Conservation (phyloP, 2,888 invertebrate species). For the Prenolepis imparis region DNA sequence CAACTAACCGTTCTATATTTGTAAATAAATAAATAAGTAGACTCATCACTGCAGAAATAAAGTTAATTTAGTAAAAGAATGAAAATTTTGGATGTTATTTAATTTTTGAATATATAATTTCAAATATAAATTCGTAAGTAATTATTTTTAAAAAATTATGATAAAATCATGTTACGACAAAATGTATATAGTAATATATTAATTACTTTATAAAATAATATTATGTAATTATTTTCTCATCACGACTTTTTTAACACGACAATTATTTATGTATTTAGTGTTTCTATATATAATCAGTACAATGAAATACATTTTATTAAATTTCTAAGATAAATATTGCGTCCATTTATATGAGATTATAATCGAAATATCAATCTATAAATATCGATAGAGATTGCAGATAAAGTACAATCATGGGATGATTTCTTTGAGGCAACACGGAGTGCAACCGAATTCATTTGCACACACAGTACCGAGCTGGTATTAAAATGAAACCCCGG, state of each 20-base stretch:
- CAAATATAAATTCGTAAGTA: background rate
- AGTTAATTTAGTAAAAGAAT: background rate
- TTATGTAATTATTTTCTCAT: background rate
- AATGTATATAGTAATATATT: background rate
- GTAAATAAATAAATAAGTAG: background rate
- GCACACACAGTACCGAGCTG: slow-evolving; percentile 45
- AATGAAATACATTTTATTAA: background rate
- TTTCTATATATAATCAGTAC: background rate
- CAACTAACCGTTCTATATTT: background rate
- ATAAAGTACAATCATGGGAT: slow-evolving; percentile 36
- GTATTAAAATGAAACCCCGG: slow-evolving; percentile 45
- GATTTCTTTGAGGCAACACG: slow-evolving; percentile 45
- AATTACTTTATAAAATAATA: too few relatives aligned
- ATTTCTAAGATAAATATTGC: background rate
- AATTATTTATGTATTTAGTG: background rate
- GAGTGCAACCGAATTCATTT: slow-evolving; percentile 51
- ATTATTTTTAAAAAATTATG: background rate
- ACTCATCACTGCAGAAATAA: background rate
- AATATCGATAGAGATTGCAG: slow-evolving; percentile 25
- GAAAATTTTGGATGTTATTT: background rate
- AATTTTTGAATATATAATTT: background rate
- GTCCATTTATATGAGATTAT: background rate
- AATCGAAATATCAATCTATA: slow-evolving; percentile 22
- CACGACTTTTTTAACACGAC: background rate
- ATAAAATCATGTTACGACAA: background rate